A percentile compares a stretch with the other conserved stretches of the same genome.
These are phyloP conservation scores for Dinoponera quadriceps DNA, from an alignment of 1,140 invertebrate genomes.

Conservation along the genomic window DNA sequence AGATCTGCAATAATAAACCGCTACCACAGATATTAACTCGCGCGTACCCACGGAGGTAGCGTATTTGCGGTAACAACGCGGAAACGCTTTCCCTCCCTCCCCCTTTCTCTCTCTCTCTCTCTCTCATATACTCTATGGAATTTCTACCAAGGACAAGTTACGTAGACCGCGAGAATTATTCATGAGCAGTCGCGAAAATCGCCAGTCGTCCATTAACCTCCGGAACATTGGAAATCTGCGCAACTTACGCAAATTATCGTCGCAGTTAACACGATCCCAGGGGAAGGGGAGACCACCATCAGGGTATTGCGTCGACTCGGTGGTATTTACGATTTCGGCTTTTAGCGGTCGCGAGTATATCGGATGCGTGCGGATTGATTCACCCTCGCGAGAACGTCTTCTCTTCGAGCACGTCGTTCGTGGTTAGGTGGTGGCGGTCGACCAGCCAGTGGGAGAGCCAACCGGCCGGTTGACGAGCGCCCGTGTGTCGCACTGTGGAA, in stretches of 20 bases:
- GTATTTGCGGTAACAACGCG: conserved; percentile 60
- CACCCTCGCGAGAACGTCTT: background rate
- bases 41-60: conserved; percentile 37
- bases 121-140: conserved; percentile 25
- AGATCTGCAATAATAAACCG: conserved; percentile 45
- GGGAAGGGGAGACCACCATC: background rate
- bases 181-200: conserved; percentile 65
- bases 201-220: conserved; percentile 59
- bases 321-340: background rate
- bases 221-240: conserved; percentile 19
- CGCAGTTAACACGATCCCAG: conserved; percentile 41
- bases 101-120: background rate
- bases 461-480: too few species aligned
- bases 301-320: background rate
- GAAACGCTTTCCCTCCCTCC: conserved; percentile 39
- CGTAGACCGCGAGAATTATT: conserved; percentile 59
- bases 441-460: too few species aligned
- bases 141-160: conserved; percentile 48
- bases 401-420: too few species aligned
- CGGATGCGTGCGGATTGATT: conserved; percentile 21
- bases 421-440: too few species aligned
- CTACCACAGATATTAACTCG: conserved; percentile 51
- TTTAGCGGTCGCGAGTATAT: too few species aligned
- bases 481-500: background rate
- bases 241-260: conserved; percentile 38